Percentiles rank a stretch among this genome's conserved stretches.
Evolutionary conservation across 2,888 invertebrate genomes (phyloP).

Genomic region (Rhamnusium bicolor): DNA sequence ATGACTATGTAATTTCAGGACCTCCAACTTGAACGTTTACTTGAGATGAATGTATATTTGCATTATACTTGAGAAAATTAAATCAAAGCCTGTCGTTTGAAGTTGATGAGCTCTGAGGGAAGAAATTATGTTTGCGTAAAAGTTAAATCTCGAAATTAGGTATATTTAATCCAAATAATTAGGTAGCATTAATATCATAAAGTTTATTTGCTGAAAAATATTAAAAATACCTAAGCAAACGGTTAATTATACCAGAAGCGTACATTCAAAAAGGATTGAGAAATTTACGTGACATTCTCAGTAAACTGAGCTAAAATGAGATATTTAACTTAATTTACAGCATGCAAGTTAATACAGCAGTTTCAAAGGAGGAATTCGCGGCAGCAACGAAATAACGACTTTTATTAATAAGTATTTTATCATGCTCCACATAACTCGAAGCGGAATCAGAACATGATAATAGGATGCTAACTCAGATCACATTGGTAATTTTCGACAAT

Average conservation of each 20-base stretch:
- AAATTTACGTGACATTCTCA: constrained; percentile 30
- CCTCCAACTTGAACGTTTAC: no score
- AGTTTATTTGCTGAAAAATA: neutral
- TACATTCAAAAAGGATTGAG: constrained; percentile 19
- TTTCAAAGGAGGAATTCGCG: constrained; percentile 22
- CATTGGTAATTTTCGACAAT: neutral
- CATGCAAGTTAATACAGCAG: constrained; percentile 29
- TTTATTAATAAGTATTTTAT: constrained; percentile 14
- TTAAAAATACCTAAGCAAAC: constrained; percentile 12
- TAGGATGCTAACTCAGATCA: neutral
- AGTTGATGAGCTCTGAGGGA: neutral
- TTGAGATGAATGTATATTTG: no score
- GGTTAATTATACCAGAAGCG: constrained; percentile 14
- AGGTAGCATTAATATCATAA: neutral
- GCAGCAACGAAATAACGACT: constrained; percentile 17
- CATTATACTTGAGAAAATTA: no score
- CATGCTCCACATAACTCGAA: neutral
- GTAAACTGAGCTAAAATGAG: constrained; percentile 24
- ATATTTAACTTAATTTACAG: constrained; percentile 30
- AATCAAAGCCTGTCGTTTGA: neutral
- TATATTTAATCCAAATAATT: neutral
- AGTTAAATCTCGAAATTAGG: no score
- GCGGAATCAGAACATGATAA: no score
- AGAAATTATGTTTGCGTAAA: neutral
- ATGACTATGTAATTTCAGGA: no score